Conservation (phyloP, 2,113 vertebrate genomes). For the Hiodon alosoides region DNA sequence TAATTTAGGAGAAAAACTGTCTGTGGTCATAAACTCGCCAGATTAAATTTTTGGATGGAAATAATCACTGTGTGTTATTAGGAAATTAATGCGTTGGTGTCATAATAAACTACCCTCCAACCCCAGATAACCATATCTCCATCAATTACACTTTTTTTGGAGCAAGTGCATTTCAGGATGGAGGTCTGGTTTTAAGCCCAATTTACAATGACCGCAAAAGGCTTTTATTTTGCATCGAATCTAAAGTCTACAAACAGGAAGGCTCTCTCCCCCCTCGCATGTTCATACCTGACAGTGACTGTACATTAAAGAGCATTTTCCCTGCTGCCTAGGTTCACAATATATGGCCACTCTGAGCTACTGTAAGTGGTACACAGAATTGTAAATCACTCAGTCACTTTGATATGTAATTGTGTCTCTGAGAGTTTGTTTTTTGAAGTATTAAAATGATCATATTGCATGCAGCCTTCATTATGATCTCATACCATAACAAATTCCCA, state of each 20-base stretch:
- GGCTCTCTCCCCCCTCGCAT: background rate
- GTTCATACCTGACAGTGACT: background rate
- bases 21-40: too few relatives aligned
- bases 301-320: constrained; percentile 7
- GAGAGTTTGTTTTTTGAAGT: constrained; percentile 14
- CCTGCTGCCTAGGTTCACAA: constrained; percentile 13
- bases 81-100: too few relatives aligned
- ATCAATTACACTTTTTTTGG: too few relatives aligned
- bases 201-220: too few relatives aligned
- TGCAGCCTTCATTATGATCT: constrained; percentile 2
- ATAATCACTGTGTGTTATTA: too few relatives aligned
- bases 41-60: too few relatives aligned
- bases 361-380: constrained; percentile 10
- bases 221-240: background rate
- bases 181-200: too few relatives aligned
- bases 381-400: constrained; percentile 10
- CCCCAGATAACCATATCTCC: too few relatives aligned
- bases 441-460: constrained; percentile 10
- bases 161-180: too few relatives aligned
- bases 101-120: too few relatives aligned
- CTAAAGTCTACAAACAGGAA: background rate
- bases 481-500: constrained; percentile 1
- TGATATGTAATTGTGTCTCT: constrained; percentile 8
- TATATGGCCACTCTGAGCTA: background rate
- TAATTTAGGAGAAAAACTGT: too few relatives aligned